These are phyloP conservation scores for Burhinus bistriatus DNA, from an alignment of 2,113 vertebrate species.

Conservation along the genomic window DNA sequence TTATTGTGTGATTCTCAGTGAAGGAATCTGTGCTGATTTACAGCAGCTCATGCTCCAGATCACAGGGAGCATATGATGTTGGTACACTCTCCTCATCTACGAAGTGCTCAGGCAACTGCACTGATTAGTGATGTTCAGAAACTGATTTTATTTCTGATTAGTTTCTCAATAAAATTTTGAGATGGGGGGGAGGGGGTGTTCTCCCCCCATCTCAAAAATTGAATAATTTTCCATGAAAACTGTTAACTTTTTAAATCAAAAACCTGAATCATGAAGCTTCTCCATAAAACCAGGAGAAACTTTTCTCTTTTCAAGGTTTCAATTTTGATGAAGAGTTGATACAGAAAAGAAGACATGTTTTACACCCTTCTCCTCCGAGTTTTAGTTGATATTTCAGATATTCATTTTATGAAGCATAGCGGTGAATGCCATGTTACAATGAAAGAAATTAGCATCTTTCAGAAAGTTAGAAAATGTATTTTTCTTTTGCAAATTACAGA, in stretches of 20 bases:
- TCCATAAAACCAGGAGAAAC: background rate
- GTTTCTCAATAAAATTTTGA: background rate
- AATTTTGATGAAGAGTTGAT: background rate
- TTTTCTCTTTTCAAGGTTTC: background rate
- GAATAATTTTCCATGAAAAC: background rate
- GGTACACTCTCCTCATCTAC: background rate
- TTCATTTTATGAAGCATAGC: background rate
- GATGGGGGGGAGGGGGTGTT: accelerated
- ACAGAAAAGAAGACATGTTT: background rate
- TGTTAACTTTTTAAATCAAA: background rate
- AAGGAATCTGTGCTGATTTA: background rate
- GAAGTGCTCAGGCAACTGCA: background rate
- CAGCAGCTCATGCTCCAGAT: background rate
- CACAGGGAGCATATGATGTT: background rate
- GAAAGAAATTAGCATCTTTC: background rate
- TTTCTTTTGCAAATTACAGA: background rate
- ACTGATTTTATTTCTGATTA: background rate
- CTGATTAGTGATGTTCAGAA: background rate
- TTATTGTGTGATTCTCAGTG: background rate
- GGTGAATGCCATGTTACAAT: background rate
- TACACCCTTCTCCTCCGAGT: background rate
- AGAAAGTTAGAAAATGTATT: background rate
- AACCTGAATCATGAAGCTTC: background rate
- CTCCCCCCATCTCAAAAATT: background rate
- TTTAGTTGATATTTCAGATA: background rate